Base-by-base conservation (phyloP, 2,888 invertebrate species). In the Hirtodrosophila trivittata region DNA sequence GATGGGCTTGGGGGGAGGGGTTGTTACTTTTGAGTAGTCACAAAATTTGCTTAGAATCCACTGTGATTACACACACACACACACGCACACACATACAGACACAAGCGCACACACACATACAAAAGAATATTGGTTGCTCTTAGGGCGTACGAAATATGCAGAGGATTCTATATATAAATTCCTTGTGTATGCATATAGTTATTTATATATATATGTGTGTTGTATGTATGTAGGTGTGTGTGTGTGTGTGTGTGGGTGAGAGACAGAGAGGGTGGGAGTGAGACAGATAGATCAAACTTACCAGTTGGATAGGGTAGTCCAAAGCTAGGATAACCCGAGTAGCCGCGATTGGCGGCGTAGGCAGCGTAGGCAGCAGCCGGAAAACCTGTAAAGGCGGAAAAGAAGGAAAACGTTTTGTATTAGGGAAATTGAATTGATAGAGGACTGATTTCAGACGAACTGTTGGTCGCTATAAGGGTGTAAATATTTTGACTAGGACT, bases 301-400 rank as follows among this genome's bases (percentile, higher is more conserved):
- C 97, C 97, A 96, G 97, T 96, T 92, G 97, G 97, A 93, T 97
- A 97, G 92, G 97, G 97, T 93, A 97, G 96, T 94, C 97, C 97
- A 94, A 97, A 97, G 94, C 97, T 96, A 93, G 97, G 97, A 94
- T 97, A 97, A 93, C 97, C 97, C 93, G 97, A 97, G 93, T 97
- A 97, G 92, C 97, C 96, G 92, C 97, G 96, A 92, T 97, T 97
- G 92, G 97, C 96, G 93, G 97, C 97, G 92, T 97, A 97, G 91
- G 97, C 97, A 92, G 97, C 97, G 93, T 97, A 97, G 90, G 97
- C 97, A 91, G 95, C 95, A 92, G 97, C 97, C 93, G 97, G 97
- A 92, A 97, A 97, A 93, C 97, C 97, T 97, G 47, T 1, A 57
- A 41, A 30, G 32, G 28, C 1, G 28, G 28, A 41, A 41, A 12